Percentiles rank a stretch among this genome's conserved stretches.
These are phyloP conservation scores for Uria lomvia DNA, from an alignment of 2,113 vertebrate genomes.

Conservation along the genomic window DNA sequence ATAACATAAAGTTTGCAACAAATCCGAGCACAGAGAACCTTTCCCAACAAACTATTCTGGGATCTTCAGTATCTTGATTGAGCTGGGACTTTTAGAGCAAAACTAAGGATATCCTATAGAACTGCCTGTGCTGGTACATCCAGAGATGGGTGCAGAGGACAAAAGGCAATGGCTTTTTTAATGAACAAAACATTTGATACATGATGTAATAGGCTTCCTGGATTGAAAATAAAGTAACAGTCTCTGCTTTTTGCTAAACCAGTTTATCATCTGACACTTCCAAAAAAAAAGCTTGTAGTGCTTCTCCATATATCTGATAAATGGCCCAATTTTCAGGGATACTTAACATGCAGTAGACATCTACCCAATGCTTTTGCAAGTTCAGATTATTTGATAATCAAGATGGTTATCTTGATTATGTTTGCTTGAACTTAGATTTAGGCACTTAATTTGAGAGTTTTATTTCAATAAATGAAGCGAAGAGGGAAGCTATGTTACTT, in stretches of 20 bases:
- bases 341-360: background rate
- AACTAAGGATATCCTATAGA: slow-evolving; percentile 10
- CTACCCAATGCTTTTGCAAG: background rate
- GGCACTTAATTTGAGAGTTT: background rate
- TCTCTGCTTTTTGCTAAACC: background rate
- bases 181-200: slow-evolving; percentile 7
- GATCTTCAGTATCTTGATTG: background rate
- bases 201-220: background rate
- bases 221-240: background rate
- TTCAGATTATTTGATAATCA: background rate
- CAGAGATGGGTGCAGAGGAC: background rate
- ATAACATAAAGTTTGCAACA: background rate
- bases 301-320: background rate
- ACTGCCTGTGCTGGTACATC: background rate
- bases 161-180: background rate
- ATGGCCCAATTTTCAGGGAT: background rate
- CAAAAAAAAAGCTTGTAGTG: background rate
- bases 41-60: background rate
- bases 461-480: background rate
- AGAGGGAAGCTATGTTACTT: background rate
- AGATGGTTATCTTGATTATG: background rate
- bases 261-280: background rate
- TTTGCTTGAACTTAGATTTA: background rate
- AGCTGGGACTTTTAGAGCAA: background rate
- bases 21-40: background rate